A percentile compares a stretch with the other conserved stretches of the same genome.
Evolutionary conservation across 2,888 invertebrate species (phyloP).

Genomic region (Papilio protenor): DNA sequence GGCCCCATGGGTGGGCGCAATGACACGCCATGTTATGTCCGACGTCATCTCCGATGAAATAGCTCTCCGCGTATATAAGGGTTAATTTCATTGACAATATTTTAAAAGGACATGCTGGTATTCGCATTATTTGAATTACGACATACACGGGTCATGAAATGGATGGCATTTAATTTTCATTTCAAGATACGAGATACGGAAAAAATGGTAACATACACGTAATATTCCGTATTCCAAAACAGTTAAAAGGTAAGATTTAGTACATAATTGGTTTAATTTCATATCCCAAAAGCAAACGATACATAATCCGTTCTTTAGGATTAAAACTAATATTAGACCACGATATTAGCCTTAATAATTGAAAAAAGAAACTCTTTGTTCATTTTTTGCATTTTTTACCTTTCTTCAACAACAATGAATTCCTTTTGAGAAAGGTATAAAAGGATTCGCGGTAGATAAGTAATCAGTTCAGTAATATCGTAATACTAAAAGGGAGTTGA

Average conservation of each 20-base stretch:
- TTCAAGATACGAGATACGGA: neutral
- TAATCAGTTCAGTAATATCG: constrained; percentile 9
- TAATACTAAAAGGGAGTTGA: constrained; percentile 9
- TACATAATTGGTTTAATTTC: neutral
- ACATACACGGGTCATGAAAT: neutral
- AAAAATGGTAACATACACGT: neutral
- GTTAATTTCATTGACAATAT: neutral
- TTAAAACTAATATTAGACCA: neutral
- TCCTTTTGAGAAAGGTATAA: constrained; percentile 12
- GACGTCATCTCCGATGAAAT: constrained; percentile 4
- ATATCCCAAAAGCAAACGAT: neutral
- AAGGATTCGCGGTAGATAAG: constrained; percentile 4
- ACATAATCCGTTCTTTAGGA: neutral
- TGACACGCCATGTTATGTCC: constrained; percentile 9
- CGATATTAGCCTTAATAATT: neutral
- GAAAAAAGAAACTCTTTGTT: neutral
- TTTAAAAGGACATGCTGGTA: neutral
- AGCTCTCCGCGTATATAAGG: neutral
- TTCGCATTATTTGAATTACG: neutral
- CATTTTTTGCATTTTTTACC: neutral
- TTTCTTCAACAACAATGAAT: constrained; percentile 12
- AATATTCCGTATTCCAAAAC: neutral
- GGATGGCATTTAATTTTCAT: neutral
- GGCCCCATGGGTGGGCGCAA: neutral
- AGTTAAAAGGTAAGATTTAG: neutral